Evolutionary conservation across 37 sponge, comb jelly and placozoan species (phyloP), one percentile per base, ranked within the genome.

Genomic region (Lycopodina hypogea): DNA sequence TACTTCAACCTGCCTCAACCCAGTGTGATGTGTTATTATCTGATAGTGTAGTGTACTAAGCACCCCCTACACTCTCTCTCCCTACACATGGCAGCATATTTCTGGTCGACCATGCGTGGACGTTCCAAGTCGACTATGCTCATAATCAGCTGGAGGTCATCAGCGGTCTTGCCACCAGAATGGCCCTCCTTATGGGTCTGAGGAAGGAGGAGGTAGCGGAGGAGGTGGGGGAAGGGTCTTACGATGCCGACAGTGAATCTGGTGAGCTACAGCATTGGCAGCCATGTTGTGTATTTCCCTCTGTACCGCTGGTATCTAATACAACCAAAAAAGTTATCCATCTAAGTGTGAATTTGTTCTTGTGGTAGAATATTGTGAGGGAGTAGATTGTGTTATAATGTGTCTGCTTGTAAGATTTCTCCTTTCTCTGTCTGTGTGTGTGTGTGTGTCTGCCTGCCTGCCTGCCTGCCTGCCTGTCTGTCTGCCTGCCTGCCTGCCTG

Each of bases 91-190:
- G 48, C 71, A 93, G 92, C 63, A 72, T 97, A 3, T 97, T 91
- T 65, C 71, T 97, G 52, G 78, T 97, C 32, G 97, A 97, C 57
- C 97, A 97, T 75, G 91, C 94, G 0, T 97, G 97, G 97, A 93
- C 94, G 0, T 97, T 78, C 63, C 78, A 93, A 34, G 82, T 87
- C 9, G 82, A 81, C 11, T 77, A 71, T 58, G 90, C 80, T 0
- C 70, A 64, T 26, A 53, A 80, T 36, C 94, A 89, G 52, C 86
- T 97, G 23, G 28, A 51, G 33, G 23, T 19, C 21, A 81, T 90
- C 39, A 92, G 90, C 9, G 90, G 92, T 0, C 78, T 97, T 34
- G 91, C 87, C 22, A 15, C 19, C 41, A 72, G 97, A 21, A 89
- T 97, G 86, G 83, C 80, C 21, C 3, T 68, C 19, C 68, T 94